Conservation (phyloP, 1,140 invertebrate species). For the Spodoptera litura region DNA sequence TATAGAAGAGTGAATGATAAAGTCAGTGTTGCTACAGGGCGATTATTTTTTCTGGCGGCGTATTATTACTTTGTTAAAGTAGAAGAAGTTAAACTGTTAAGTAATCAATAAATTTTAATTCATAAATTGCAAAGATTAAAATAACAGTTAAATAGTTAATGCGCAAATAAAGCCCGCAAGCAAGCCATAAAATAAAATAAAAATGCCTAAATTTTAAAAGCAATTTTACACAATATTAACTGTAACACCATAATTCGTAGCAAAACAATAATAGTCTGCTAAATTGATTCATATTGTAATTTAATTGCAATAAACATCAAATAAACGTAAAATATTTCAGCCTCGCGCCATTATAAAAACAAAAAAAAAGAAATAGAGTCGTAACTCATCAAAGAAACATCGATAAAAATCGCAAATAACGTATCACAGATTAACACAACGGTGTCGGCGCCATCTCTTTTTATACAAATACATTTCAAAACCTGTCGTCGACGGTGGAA, state of each 20-base stretch:
- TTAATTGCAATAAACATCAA: slow-evolving; percentile 41
- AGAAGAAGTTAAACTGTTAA: no score
- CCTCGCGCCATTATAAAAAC: background rate
- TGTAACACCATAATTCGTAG: slow-evolving; percentile 13
- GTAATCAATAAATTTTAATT: no score
- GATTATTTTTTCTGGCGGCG: no score
- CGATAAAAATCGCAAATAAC: slow-evolving; percentile 53
- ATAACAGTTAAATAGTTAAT: no score
- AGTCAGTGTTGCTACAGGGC: no score
- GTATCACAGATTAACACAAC: slow-evolving; percentile 60
- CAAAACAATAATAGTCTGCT: background rate
- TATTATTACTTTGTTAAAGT: no score
- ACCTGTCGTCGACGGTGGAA: slow-evolving; percentile 66
- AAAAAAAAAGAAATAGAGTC: slow-evolving; percentile 30
- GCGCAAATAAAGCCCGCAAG: no score
- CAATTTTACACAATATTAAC: slow-evolving; percentile 2
- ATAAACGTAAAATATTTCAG: slow-evolving; percentile 24
- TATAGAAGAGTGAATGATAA: background rate
- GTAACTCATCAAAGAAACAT: slow-evolving; percentile 42
- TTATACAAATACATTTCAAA: slow-evolving; percentile 58
- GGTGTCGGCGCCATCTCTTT: slow-evolving; percentile 53
- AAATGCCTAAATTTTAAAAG: no score
- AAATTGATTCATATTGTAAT: slow-evolving; percentile 32
- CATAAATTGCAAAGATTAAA: no score
- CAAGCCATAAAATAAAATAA: no score